Conservation (phyloP, 2,888 invertebrate species). For the Miltochrista miniata region DNA sequence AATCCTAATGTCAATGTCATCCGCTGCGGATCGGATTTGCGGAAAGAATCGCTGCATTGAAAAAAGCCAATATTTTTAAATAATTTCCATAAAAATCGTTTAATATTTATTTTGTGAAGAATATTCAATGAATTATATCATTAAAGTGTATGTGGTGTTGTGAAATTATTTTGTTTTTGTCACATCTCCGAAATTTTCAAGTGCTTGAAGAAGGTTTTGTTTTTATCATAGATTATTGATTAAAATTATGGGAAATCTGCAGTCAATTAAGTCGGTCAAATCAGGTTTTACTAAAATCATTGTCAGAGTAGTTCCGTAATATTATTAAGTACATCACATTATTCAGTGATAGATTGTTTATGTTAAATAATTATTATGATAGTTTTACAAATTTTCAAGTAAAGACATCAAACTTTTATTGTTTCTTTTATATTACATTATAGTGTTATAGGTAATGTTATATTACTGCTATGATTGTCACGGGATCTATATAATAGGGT, state of each 20-base stretch:
- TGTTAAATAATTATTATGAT: neutral
- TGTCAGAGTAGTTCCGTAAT: neutral
- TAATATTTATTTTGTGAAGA: constrained; percentile 36
- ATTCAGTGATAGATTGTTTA: neutral
- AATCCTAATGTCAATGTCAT: constrained; percentile 38
- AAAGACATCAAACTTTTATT: neutral
- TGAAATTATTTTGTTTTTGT: constrained; percentile 17
- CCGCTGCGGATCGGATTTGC: constrained; percentile 44
- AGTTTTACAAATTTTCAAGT: neutral
- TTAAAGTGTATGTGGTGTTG: constrained; percentile 33
- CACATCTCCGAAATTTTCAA: constrained; percentile 11
- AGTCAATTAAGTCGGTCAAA: neutral
- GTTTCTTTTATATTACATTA: no score
- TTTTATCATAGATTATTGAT: constrained; percentile 48
- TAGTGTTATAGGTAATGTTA: no score
- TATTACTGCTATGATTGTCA: no score
- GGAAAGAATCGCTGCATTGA: constrained; percentile 44
- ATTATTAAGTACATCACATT: neutral
- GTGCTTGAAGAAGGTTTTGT: constrained; percentile 24
- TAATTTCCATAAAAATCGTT: constrained; percentile 27
- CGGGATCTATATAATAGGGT: no score
- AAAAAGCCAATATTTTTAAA: constrained; percentile 44
- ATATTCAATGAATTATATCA: constrained; percentile 26
- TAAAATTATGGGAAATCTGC: constrained; percentile 20
- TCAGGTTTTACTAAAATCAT: neutral